Conservation (phyloP, 2,888 invertebrate genomes). For the Thysanoteuthis rhombus region DNA sequence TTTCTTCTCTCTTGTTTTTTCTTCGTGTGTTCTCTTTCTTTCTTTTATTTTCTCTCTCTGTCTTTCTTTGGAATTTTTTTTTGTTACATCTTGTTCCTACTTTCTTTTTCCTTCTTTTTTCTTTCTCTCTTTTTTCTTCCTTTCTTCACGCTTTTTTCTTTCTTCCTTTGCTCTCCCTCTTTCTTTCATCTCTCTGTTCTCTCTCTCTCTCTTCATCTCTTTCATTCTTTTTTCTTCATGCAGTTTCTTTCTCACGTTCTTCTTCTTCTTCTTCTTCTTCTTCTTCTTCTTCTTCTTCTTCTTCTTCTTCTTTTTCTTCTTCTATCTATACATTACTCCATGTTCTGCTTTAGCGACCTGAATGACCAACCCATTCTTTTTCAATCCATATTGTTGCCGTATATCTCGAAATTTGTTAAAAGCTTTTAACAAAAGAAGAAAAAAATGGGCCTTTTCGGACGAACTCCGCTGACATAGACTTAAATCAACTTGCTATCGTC, state of each 20-base stretch:
- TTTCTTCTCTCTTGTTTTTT: too few species aligned
- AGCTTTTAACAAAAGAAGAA: neutral
- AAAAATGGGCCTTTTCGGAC: neutral
- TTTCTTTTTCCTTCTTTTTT: neutral
- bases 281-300: neutral
- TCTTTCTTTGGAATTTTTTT: neutral
- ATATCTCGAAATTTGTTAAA: neutral
- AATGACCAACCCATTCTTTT: neutral
- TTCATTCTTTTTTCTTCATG: neutral
- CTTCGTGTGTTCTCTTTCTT: too few species aligned
- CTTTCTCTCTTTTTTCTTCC: neutral
- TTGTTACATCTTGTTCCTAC: neutral
- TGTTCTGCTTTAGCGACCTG: neutral
- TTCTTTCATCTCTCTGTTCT: too few species aligned
- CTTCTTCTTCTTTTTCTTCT: neutral
- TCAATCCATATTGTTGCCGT: neutral
- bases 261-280: neutral
- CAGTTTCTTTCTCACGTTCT: accelerated
- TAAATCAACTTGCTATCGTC: neutral
- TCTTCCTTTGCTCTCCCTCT: too few species aligned
- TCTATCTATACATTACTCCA: neutral
- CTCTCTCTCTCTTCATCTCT: too few species aligned
- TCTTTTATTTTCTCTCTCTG: neutral
- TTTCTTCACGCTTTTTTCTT: neutral
- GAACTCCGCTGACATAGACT: neutral